Base-by-base conservation (phyloP, 92 coral and sea anemone genomes). In the Isaurus tuberculatus region DNA sequence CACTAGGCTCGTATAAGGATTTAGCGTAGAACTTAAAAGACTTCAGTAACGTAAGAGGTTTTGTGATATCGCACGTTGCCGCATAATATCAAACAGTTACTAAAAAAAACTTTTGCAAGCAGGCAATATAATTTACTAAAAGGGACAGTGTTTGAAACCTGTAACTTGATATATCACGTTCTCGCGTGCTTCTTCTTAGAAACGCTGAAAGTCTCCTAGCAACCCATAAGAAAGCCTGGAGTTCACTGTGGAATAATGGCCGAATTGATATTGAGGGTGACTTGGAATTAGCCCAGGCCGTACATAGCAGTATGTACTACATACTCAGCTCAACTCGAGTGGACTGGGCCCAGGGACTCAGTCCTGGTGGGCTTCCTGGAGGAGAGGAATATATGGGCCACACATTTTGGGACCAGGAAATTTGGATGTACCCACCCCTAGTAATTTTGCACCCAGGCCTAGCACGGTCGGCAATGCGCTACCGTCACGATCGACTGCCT, bases 381-480 rank as follows among this genome's bases (percentile, higher is more conserved):
- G 94, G 92, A 44, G 97, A 93, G 85, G 97, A 93, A 60, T 93
- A 93, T 88, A 93, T 93, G 97, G 97, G 97, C 25, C 97, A 93
- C 65, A 93, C 97, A 57, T 93, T 93, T 79, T 93, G 97, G 97
- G 97, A 93, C 81, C 94, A 93, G 91, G 94, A 93, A 48, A 93
- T 93, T 55, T 93, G 97, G 97, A 93, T 93, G 97, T 93, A 85
- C 69, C 97, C 97, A 11, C 90, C 90, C 23, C 80, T 93, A 8
- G 94, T 93, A 5, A 80, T 93, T 26, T 81, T 93, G 71, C 90
- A 93, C 37, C 94, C 97, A 17, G 92, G 88, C 88, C 55, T 93
- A 61, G 97, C 97, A 17, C 70, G 97, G 58, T 84, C 90, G 23
- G 85, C 95, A 30, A 55, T 93, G 80, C 87, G 81, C 57, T 93